Percentiles rank a stretch among this genome's conserved stretches.
Conservation (phyloP, 1,140 invertebrate genomes). For the Myzus persicae region DNA sequence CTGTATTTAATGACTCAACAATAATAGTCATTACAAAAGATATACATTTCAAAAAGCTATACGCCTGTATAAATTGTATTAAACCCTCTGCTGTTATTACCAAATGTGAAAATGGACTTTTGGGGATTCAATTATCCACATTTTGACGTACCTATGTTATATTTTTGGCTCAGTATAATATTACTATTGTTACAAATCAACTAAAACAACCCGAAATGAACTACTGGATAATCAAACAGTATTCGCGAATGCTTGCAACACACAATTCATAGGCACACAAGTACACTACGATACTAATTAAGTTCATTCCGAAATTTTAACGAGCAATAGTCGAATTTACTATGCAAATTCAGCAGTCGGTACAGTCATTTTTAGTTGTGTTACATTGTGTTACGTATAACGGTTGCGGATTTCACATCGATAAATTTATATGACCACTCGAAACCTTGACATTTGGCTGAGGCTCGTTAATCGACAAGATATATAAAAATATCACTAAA, state of each 20-base stretch:
- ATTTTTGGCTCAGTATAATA: neutral
- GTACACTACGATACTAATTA: neutral
- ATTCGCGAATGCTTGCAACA: neutral
- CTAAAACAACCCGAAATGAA: neutral
- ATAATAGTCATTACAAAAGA: neutral
- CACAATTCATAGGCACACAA: neutral
- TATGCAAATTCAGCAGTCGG: neutral
- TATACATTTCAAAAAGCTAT: slow-evolving; percentile 14
- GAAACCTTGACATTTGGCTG: neutral
- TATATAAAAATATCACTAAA: neutral
- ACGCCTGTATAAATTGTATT: neutral
- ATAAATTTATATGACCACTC: neutral
- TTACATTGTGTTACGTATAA: neutral
- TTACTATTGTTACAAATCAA: slow-evolving; percentile 4
- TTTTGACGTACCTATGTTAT: neutral
- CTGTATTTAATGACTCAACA: neutral
- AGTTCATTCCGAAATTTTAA: neutral
- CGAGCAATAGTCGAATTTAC: neutral
- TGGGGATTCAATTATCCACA: neutral
- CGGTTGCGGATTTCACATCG: neutral
- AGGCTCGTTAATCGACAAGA: neutral
- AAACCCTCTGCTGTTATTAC: neutral
- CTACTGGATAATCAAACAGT: neutral
- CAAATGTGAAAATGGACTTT: neutral
- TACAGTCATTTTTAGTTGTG: neutral